Evolutionary conservation across 2,797 vertebrate species (phyloP), one percentile per base, ranked within the genome.

Genomic region (Sphaeramia orbicularis): DNA sequence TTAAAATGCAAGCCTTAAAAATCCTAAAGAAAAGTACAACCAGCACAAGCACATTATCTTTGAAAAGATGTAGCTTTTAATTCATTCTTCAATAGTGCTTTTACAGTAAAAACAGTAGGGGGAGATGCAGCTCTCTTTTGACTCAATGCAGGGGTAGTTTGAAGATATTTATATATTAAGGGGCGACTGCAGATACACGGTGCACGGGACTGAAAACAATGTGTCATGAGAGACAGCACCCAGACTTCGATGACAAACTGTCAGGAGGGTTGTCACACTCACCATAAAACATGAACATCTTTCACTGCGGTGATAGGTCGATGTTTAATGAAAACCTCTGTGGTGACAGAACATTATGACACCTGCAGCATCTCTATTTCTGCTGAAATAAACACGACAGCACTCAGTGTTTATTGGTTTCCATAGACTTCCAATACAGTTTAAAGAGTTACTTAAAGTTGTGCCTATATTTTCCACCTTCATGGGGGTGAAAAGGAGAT

Each of bases 101-200:
- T 68, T 89, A 60, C 62, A 59, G 74, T 68, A 49, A 61, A 54
- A 69, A 75, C 88, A 89, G 83, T 66, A 90, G 89, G 89, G 88
- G 89, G 87, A 85, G 91, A 78, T 87, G 65, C 81, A 80, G 62
- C 83, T 81, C 88, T 86, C 82, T 69, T 78, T 64, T 69, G 38
- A 63, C 47, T 40, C 30, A 50, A n/a, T 63, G 24, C 40, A 69
- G 47, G 41, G 12, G 24, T 41, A 18, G 19, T 11, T 44, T 35
- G 14, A n/a, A n/a, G n/a, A n/a, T n/a, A n/a, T n/a, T n/a, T n/a
- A n/a, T 52, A 12, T 74, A 81, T 73, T 64, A 79, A 84, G 64
- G 15, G 57, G 64, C 35, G 43, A 71, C 38, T 78, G 59, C 44
- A 69, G 70, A 71, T 41, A 27, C 48, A 74, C 30, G 55, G 79